These are phyloP conservation scores for Hofmannophila pseudospretella DNA, from an alignment of 2,888 invertebrate genomes.

Conservation along the genomic window DNA sequence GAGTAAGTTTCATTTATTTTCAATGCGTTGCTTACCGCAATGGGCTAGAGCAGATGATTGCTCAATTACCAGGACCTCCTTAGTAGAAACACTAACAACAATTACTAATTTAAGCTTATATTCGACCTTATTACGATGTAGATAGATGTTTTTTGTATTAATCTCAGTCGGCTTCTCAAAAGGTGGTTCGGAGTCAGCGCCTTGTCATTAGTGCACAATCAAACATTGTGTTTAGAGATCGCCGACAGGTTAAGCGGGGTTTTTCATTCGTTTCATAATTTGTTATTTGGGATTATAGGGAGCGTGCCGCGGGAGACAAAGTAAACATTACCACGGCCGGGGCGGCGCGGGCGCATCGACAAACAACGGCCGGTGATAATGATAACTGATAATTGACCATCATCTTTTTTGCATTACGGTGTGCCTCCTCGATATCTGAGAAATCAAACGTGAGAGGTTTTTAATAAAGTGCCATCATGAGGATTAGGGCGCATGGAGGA, in stretches of 20 bases:
- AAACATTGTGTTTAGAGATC: constrained; percentile 76
- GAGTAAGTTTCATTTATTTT: constrained; percentile 71
- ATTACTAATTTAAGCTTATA: constrained; percentile 37
- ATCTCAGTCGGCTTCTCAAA: constrained; percentile 70
- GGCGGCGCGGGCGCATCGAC: constrained; percentile 20
- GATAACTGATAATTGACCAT: constrained; percentile 43
- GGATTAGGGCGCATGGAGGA: too few relatives aligned
- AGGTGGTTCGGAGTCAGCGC: constrained; percentile 66
- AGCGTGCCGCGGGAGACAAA: constrained; percentile 70
- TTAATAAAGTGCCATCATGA: too few relatives aligned
- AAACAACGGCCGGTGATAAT: constrained; percentile 29
- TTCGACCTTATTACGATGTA: constrained; percentile 51
- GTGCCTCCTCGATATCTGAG: too few relatives aligned
- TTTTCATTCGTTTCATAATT: constrained; percentile 75
- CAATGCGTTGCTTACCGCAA: constrained; percentile 70
- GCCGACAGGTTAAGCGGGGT: constrained; percentile 74
- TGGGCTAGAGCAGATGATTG: constrained; percentile 74
- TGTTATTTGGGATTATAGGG: constrained; percentile 73
- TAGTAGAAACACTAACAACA: constrained; percentile 66
- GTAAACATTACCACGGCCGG: constrained; percentile 55
- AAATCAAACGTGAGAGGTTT: too few relatives aligned
- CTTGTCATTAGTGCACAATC: constrained; percentile 76
- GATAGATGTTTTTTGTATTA: constrained; percentile 55
- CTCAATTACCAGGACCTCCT: constrained; percentile 77
- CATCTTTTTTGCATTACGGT: constrained; percentile 17